Evolutionary conservation across 2,797 vertebrate genomes (phyloP), one percentile per base, ranked within the genome.

Genomic region (Acipenser transmontanus): DNA sequence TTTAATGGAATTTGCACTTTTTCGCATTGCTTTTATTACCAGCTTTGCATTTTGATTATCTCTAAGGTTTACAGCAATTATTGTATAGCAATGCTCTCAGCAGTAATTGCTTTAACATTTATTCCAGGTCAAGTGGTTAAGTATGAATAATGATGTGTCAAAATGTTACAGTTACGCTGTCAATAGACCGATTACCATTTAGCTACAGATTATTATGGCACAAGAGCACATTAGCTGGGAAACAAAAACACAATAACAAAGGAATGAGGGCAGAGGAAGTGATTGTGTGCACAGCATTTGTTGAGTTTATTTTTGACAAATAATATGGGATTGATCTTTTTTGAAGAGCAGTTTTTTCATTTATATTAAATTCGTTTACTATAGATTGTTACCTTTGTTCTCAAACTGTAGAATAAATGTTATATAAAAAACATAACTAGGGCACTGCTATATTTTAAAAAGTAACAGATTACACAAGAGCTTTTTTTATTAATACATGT

Each of bases 131-230:
- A 91, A 90, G 88, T 89, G 91, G 91, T 93, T 93, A 93, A 93
- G 89, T 91, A 90, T 93, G 92, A 93, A 91, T 93, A 93, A 94
- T 91, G 91, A 91, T 87, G 86, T 92, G 90, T 93, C 92, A 93
- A 87, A 92, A 90, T 86, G 78, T 82, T 91, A 92, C 88, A 89
- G 85, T 91, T 87, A 82, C 78, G 87, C 84, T 89, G 87, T 92
- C 91, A 88, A 91, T 91, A 91, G 88, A 93, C 88, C 89, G 92
- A 93, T 93, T 94, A 93, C 84, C 80, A 90, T 91, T 90, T 91
- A 92, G 86, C 83, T 84, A 67, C 80, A 87, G 87, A 91, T 91
- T 88, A 92, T 86, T 84, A 83, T 85, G 85, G 87, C 87, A 89
- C 84, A 87, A 88, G 88, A 90, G 84, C 84, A 82, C 82, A 88